Evolutionary conservation across 2,888 invertebrate genomes (phyloP).

Genomic region (Tupiocoris notatus): DNA sequence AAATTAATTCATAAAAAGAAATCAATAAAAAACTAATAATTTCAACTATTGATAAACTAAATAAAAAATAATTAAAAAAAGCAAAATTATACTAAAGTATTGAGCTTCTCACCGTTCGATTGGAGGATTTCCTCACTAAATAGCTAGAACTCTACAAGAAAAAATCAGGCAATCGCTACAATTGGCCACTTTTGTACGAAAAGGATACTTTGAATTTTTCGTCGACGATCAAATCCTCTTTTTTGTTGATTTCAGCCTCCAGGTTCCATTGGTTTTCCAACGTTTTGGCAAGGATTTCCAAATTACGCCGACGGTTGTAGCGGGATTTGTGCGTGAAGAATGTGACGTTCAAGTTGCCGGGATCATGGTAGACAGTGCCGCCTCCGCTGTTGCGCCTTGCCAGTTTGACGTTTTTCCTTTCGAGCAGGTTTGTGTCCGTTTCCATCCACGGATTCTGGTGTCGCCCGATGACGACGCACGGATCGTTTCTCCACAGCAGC

Average conservation of each 20-base stretch:
- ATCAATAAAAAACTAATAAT: too few species aligned
- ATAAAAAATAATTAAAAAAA: too few species aligned
- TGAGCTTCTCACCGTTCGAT: too few species aligned
- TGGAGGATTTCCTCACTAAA: too few species aligned
- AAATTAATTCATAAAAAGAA: too few species aligned
- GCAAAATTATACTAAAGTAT: too few species aligned
- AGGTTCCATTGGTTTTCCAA: constrained; percentile 79
- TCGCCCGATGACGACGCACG: constrained; percentile 92
- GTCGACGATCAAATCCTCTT: constrained; percentile 83
- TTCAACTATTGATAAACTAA: too few species aligned
- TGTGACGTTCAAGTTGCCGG: constrained; percentile 87
- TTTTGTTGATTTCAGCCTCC: constrained; percentile 70
- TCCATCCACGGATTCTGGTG: constrained; percentile 98
- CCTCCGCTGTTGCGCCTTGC: constrained; percentile 93
- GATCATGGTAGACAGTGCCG: constrained; percentile 95
- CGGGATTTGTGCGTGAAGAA: constrained; percentile 82
- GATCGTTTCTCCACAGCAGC: constrained; percentile 89
- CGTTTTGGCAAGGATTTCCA: constrained; percentile 80
- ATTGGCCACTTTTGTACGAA: constrained; percentile 1
- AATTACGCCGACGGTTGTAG: constrained; percentile 83
- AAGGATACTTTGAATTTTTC: constrained; percentile 70
- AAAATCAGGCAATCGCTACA: neutral
- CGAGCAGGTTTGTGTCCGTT: constrained; percentile 70
- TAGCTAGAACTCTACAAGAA: too few species aligned
- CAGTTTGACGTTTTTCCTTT: constrained; percentile 67